Evolutionary conservation across 53 echinoderm and acorn worm genomes (phyloP), one percentile per base, ranked within the genome.

Genomic region (Holothuria scabra): DNA sequence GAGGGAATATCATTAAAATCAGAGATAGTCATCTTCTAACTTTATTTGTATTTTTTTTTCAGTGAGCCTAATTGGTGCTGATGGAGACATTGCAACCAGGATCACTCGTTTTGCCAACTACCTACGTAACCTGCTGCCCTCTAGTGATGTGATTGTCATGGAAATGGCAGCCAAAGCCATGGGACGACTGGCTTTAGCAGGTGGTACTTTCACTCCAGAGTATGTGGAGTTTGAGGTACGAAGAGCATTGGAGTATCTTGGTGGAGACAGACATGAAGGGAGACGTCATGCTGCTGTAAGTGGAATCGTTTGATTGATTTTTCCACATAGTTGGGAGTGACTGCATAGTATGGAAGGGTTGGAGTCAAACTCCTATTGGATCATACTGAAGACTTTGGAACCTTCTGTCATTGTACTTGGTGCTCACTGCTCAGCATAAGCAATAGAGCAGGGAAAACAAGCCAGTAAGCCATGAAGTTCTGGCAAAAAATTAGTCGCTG

Each of bases 171-270:
- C 96, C 22, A 96, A 93, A 76, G 96, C 96, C 62, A 93, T 93
- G 20, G 96, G 96, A 1, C 64, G 87, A 81, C 86, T 96, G 62
- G 96, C 96, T 19, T 72, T 96, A 83, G 93, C 96, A 1, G 96
- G 96, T n/a, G 96, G 96, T 0, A 96, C 96, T 21, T 96, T 96
- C 62, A 96, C 96, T 0, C 93, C 96, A 12, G 96, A 41, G 41
- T 96, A 96, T 69, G 96, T 96, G 56, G 96, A 96, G 88, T 96
- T 96, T 93, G 96, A 96, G 74, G 96, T 96, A 48, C 87, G 93
- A 24, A 72, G 96, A 64, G 96, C 96, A 26, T 78, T 96, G 86
- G 96, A 96, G 67, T 91, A 93, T 89, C 84, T 96, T 5, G 91
- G 91, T 16, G 96, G 93, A 48, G 96, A 96, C 76, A 76, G 96